These are phyloP conservation scores for Agapostemon virescens DNA, from an alignment of 2,888 invertebrate genomes.

Conservation along the genomic window DNA sequence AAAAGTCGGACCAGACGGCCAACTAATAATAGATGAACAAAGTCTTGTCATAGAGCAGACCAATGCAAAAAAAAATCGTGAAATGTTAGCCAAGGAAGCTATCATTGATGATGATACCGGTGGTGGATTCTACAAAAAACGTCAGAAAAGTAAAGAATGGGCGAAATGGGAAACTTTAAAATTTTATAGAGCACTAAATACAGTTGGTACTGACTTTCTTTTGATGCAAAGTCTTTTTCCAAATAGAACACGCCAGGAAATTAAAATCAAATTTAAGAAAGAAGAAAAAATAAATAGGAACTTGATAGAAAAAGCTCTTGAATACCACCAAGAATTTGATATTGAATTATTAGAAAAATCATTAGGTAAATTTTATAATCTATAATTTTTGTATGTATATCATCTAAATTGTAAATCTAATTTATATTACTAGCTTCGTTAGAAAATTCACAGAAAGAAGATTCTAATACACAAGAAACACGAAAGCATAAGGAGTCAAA, in stretches of 20 bases:
- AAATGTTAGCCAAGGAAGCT: conserved; percentile 85
- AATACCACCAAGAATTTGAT: conserved; percentile 87
- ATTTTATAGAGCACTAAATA: conserved; percentile 94
- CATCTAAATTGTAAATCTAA: conserved; percentile 6
- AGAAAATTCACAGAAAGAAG: conserved; percentile 66
- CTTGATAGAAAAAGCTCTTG: conserved; percentile 88
- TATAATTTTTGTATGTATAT: not conserved
- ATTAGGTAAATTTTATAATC: conserved; percentile 77
- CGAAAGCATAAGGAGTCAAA: conserved; percentile 50
- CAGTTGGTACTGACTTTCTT: conserved; percentile 95
- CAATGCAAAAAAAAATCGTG: conserved; percentile 83
- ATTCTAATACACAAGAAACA: conserved; percentile 40
- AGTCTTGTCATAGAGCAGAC: conserved; percentile 91
- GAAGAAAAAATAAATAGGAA: conserved; percentile 90
- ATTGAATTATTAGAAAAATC: conserved; percentile 84
- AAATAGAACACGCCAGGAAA: conserved; percentile 88
- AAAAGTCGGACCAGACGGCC: conserved; percentile 92
- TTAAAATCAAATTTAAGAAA: conserved; percentile 95
- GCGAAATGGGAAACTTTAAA: conserved; percentile 89
- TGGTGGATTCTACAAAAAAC: conserved; percentile 85
- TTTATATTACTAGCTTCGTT: conserved; percentile 64
- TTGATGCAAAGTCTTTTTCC: conserved; percentile 93
- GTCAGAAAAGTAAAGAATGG: conserved; percentile 88
- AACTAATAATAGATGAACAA: conserved; percentile 91
- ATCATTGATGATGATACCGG: conserved; percentile 85